Percentiles rank a stretch among this genome's conserved stretches.
Conservation (phyloP, 2,888 invertebrate species). For the Limnephilus rhombicus region DNA sequence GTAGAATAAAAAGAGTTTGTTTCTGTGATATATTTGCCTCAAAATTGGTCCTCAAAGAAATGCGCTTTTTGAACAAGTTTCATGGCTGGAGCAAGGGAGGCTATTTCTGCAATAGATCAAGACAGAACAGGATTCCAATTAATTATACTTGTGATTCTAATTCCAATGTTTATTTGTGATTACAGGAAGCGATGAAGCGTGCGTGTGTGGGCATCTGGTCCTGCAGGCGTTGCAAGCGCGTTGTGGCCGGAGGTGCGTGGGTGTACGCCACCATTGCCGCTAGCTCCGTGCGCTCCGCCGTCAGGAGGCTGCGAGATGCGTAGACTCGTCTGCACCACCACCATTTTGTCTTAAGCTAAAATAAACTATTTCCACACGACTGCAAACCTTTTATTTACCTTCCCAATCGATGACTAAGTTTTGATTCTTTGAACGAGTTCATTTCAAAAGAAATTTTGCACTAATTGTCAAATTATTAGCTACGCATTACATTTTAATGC, state of each 20-base stretch:
- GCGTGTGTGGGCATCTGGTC: conserved; percentile 99
- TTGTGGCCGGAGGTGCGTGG: conserved; percentile 99
- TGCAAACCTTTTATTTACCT: not conserved
- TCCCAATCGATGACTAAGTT: not conserved
- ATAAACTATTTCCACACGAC: conserved; percentile 51
- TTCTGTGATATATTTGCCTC: not conserved
- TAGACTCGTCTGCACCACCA: conserved; percentile 49
- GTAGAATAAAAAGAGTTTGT: not conserved
- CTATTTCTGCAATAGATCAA: not conserved
- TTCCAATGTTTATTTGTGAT: conserved; percentile 64
- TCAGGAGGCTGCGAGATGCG: conserved; percentile 95
- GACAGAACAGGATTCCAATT: not conserved
- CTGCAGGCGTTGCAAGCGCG: conserved; percentile 97
- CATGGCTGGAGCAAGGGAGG: not conserved
- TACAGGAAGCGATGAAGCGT: conserved; percentile 98
- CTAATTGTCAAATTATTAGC: not conserved
- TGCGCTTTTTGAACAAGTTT: not conserved
- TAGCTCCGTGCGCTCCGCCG: conserved; percentile 97
- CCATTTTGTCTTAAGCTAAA: conserved; percentile 54
- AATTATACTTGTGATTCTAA: not conserved
- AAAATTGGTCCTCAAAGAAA: not conserved
- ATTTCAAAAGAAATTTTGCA: not conserved
- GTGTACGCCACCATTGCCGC: conserved; percentile 99
- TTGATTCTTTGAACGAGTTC: not conserved
- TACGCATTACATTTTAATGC: not conserved